Evolutionary conservation across 30 jellyfish, hydroid and myxozoan genomes (phyloP).

Genomic region (Catostylus mosaicus): DNA sequence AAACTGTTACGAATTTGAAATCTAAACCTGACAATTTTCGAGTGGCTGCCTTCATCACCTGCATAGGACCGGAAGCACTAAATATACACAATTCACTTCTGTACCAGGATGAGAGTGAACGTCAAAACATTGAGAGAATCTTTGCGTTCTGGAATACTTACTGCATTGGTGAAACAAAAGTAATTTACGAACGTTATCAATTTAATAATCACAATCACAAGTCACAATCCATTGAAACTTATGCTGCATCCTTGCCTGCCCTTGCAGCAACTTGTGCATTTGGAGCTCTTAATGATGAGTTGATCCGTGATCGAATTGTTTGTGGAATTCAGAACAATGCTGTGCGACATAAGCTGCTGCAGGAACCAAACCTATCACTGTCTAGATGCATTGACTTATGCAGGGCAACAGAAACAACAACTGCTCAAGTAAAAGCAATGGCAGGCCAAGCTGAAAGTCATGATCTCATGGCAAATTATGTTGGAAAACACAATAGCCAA

Average conservation of each 20-base stretch:
- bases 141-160: slow-evolving; percentile 27
- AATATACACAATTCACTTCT: slow-evolving; percentile 7
- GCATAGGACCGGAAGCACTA: slow-evolving; percentile 33
- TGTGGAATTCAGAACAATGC: slow-evolving; percentile 38
- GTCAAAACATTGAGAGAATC: slow-evolving; percentile 23
- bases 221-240: slow-evolving; percentile 23
- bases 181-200: slow-evolving; percentile 23
- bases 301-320: slow-evolving; percentile 21
- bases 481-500: not conserved
- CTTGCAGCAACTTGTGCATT: slow-evolving; percentile 22
- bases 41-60: slow-evolving; percentile 36
- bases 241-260: slow-evolving; percentile 2
- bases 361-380: slow-evolving; percentile 6
- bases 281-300: slow-evolving; percentile 40
- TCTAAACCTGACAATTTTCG: slow-evolving; percentile 35
- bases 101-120: slow-evolving; percentile 23
- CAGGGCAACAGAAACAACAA: slow-evolving; percentile 13
- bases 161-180: slow-evolving; percentile 45
- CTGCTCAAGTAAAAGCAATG: slow-evolving; percentile 39
- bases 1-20: slow-evolving; percentile 9
- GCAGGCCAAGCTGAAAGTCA: slow-evolving; percentile 21
- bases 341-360: slow-evolving; percentile 49
- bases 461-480: slow-evolving; percentile 6
- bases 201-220: slow-evolving; percentile 18
- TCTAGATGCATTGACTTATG: slow-evolving; percentile 20